Base-by-base conservation (phyloP, 2,888 invertebrate species). In the Cephus spinipes region DNA sequence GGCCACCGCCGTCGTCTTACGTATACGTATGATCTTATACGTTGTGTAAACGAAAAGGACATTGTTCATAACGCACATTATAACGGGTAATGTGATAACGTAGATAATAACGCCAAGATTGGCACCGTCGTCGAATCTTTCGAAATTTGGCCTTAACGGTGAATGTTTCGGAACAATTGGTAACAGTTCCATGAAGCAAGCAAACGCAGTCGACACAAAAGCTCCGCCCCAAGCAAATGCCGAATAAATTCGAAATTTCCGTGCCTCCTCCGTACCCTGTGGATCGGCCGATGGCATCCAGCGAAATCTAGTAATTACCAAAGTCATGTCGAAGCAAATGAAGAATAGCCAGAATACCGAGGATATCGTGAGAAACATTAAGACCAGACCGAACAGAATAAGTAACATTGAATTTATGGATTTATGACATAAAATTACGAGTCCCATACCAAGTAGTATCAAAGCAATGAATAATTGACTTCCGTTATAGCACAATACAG, bases 241-340 rank as follows among this genome's bases (percentile, higher is more conserved):
- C 2, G 86, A 80, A 73, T 85, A 87, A 11, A 83, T 79, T 4
- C 81, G 74, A 79, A 86, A 88, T 79, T 90, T 90, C 76, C 84
- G 82, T 55, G 77, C 81, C 71, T 88, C 86, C 75, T 85, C 84
- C 32, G 79, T 79, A n/a, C 81, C 83, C 40, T 83, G 85, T 3
- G 79, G 35, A 34, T 79, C 79, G 75, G 73, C 76, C 9, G 85
- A 78, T 4, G 87, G 87, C 3, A 83, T 82, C 89, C 87, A 89
- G 23, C 85, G 85, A 74, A 90, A 87, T 77, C 87, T 83, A 15
- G 90, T 90, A 76, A 90, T 90, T 11, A 85, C 86, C 15, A 88
- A 79, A 4, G 89, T 87, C 80, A 89, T 86, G 78, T 90, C 90
- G 74, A 89, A 84, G 78, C 89, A 88, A 68, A 89, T 87, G n/a